Evolutionary conservation across 2,797 vertebrate genomes (phyloP).

Genomic region (Aphelocoma californica): DNA sequence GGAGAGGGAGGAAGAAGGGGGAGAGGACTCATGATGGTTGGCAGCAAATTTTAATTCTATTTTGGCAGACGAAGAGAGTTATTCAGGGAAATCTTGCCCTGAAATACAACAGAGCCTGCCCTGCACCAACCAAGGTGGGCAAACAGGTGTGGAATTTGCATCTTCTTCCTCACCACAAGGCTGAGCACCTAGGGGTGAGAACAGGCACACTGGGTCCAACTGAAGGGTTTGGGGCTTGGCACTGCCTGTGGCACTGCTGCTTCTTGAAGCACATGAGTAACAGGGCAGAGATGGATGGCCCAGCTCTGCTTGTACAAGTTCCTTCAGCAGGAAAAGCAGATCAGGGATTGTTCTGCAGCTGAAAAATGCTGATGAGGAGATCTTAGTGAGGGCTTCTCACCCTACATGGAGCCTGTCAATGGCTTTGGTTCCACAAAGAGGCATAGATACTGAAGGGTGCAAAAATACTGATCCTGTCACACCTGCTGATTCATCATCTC

Average conservation of each 20-base stretch:
- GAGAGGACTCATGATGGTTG: neutral
- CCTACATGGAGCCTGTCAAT: accelerated
- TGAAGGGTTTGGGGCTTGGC: neutral
- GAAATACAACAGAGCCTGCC: neutral
- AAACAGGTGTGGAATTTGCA: neutral
- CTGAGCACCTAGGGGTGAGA: neutral
- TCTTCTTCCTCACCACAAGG: neutral
- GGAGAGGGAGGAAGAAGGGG: neutral
- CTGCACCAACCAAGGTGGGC: neutral
- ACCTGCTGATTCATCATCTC: neutral
- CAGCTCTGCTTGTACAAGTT: neutral
- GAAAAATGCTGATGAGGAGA: neutral
- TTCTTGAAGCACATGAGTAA: neutral
- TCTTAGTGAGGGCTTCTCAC: neutral
- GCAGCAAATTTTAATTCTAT: constrained; percentile 7
- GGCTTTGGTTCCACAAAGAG: neutral
- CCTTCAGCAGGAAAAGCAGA: neutral
- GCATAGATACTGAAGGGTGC: neutral
- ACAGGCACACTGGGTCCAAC: neutral
- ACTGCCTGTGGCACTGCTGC: neutral
- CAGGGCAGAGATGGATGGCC: neutral
- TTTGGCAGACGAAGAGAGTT: neutral
- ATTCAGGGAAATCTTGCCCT: neutral
- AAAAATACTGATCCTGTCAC: neutral
- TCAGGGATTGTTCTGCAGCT: neutral